A percentile compares a stretch with the other conserved stretches of the same genome.
Evolutionary conservation across 2,888 invertebrate species (phyloP).

Genomic region (Glaucopsyche alexis): DNA sequence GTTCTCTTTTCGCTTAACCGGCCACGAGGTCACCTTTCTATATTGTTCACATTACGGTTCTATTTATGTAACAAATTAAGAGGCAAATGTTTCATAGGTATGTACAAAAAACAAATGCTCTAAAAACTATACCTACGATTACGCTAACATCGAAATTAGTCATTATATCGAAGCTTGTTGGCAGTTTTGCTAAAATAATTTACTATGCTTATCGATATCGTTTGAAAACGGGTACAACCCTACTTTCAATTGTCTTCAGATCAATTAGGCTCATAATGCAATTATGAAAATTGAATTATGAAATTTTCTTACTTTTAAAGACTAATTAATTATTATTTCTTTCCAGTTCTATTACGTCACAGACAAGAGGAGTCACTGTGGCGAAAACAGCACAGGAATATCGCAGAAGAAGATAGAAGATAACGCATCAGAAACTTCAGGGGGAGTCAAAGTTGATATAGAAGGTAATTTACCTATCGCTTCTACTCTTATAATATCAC

Average conservation of each 20-base stretch:
- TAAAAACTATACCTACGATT: neutral
- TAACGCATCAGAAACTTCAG: conserved; percentile 69
- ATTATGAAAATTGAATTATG: conserved; percentile 1
- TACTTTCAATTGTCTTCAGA: neutral
- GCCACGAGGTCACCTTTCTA: conserved; percentile 17
- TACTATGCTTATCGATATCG: neutral
- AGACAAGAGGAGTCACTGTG: conserved; percentile 69
- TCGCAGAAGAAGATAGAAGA: conserved; percentile 74
- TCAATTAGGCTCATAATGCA: neutral
- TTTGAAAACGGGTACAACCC: neutral
- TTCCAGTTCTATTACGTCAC: conserved; percentile 72
- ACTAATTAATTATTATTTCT: conserved; percentile 41
- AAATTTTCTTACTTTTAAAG: neutral
- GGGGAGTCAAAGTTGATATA: conserved; percentile 71
- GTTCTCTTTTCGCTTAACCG: conserved; percentile 18
- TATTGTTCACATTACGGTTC: neutral
- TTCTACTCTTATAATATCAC: too few relatives aligned
- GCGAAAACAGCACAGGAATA: conserved; percentile 69
- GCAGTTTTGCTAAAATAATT: neutral
- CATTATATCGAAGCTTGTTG: neutral
- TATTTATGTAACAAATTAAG: neutral
- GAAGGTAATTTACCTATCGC: conserved; percentile 54
- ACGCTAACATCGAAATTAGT: neutral
- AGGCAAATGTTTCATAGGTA: neutral
- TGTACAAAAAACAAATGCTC: conserved; percentile 1